These are phyloP conservation scores for Philopotamus ludificatus DNA, from an alignment of 1,140 invertebrate species.

Conservation along the genomic window DNA sequence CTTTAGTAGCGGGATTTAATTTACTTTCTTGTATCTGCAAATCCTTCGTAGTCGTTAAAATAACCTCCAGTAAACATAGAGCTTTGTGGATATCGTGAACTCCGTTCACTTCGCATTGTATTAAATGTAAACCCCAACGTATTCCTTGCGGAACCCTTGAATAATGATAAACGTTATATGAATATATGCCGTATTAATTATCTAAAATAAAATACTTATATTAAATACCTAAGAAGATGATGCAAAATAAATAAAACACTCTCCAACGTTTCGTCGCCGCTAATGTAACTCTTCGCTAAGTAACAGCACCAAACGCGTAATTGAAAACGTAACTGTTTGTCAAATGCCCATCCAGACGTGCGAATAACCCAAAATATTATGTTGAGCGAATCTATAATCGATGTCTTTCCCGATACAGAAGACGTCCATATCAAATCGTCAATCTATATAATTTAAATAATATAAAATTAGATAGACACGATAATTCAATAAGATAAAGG, in stretches of 20 bases:
- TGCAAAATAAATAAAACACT: slow-evolving; percentile 36
- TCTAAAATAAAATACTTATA: not conserved
- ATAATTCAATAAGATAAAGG: not conserved
- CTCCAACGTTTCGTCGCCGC: slow-evolving; percentile 15
- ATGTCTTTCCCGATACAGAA: slow-evolving; percentile 1
- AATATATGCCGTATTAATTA: not conserved
- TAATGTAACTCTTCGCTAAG: slow-evolving; percentile 17
- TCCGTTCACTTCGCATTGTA: slow-evolving; percentile 28
- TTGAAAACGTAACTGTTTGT: slow-evolving; percentile 29
- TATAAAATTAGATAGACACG: not conserved
- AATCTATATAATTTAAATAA: slow-evolving; percentile 20
- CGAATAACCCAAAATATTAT: slow-evolving; percentile 36
- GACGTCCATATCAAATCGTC: slow-evolving; percentile 35
- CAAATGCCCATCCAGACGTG: slow-evolving; percentile 36
- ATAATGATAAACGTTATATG: slow-evolving; percentile 5
- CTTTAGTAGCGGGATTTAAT: too few relatives aligned
- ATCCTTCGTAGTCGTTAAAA: slow-evolving; percentile 17
- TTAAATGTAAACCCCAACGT: slow-evolving; percentile 31
- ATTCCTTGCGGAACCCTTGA: slow-evolving; percentile 34
- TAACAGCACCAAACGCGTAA: slow-evolving; percentile 32
- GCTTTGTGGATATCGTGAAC: slow-evolving; percentile 33
- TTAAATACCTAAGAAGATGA: slow-evolving; percentile 36
- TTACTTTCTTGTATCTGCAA: too few relatives aligned
- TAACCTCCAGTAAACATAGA: slow-evolving; percentile 31
- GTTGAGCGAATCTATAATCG: slow-evolving; percentile 29